A percentile compares a stretch with the other conserved stretches of the same genome.
phyloP scores from a whole-genome alignment of 2,888 invertebrate species.

The Callimorpha dominula region DNA sequence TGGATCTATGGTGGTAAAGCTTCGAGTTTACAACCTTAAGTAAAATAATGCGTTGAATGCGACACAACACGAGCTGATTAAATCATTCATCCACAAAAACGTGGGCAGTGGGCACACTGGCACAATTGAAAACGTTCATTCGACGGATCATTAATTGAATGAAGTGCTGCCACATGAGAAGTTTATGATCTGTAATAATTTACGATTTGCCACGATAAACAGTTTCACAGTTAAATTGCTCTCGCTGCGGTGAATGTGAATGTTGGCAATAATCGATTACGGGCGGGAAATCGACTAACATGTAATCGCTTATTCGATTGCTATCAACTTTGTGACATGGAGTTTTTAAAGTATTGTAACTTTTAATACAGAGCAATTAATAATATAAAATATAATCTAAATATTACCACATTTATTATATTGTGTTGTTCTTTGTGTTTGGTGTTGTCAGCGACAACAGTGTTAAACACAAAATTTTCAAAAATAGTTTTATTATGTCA shows the following conservation, averaged over 20 bases:
- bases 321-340: background rate
- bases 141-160: conserved; percentile 41
- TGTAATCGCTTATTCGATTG: background rate
- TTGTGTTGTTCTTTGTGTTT: no score
- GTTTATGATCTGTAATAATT: conserved; percentile 64
- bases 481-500: no score
- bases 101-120: background rate
- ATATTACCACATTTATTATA: no score
- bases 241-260: conserved; percentile 43
- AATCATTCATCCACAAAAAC: conserved; percentile 18
- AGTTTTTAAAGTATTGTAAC: no score
- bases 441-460: no score
- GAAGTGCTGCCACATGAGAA: conserved; percentile 34
- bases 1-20: background rate
- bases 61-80: conserved; percentile 7
- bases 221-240: conserved; percentile 52
- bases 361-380: no score
- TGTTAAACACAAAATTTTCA: no score
- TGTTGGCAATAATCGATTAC: conserved; percentile 32
- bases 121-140: conserved; percentile 22
- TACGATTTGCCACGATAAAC: conserved; percentile 57
- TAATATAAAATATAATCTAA: no score
- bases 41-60: background rate
- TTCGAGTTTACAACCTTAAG: background rate
- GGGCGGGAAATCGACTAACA: background rate